Conservation (phyloP, 2,113 vertebrate genomes). For the Prietella phreatophila region DNA sequence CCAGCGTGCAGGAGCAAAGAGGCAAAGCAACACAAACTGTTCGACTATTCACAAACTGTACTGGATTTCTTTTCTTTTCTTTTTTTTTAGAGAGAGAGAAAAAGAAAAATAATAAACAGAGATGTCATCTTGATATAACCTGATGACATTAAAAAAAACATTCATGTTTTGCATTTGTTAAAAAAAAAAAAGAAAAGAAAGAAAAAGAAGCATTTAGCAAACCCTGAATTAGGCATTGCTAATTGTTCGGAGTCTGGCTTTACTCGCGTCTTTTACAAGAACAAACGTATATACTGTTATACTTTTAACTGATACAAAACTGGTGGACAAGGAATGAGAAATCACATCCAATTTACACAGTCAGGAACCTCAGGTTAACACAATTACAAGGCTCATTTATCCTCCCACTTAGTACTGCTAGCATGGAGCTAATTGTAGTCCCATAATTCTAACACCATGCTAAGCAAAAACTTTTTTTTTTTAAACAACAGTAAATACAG, state of each 20-base stretch:
- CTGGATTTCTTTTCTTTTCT: background rate
- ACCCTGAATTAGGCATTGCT: background rate
- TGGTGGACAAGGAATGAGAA: background rate
- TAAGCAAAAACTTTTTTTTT: background rate
- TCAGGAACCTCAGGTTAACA: background rate
- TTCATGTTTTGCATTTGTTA: background rate
- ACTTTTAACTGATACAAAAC: background rate
- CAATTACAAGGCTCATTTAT: background rate
- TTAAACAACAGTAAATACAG: background rate
- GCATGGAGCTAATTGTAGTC: background rate
- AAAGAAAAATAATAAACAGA: background rate
- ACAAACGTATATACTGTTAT: background rate
- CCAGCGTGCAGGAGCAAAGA: background rate
- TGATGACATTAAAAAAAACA: background rate
- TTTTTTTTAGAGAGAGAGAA: too few relatives aligned
- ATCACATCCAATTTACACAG: background rate
- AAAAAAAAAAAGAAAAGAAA: too few relatives aligned
- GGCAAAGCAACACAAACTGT: background rate
- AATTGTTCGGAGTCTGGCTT: background rate
- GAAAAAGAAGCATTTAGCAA: background rate
- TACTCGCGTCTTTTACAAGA: background rate
- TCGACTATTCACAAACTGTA: background rate
- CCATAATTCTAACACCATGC: background rate
- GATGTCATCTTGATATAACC: background rate
- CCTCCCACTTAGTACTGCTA: background rate